Base-by-base conservation (phyloP, 2,888 invertebrate genomes). In the Hypercompe scribonia region DNA sequence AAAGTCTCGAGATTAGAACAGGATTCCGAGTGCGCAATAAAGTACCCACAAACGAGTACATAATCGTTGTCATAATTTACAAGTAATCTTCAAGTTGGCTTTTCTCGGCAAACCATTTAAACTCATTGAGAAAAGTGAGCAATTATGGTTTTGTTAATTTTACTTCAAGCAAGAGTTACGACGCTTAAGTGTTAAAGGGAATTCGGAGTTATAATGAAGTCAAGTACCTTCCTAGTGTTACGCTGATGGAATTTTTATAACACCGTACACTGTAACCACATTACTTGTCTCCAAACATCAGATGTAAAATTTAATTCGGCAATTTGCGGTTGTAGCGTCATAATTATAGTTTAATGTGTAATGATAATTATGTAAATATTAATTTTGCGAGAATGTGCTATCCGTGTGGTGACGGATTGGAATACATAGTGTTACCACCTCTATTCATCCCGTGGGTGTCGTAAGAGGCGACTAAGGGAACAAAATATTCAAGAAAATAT, bases 81-180 rank as follows among this genome's bases (percentile, higher is more conserved):
- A 54, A 70, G 77, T 73, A 79, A 82, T 77, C 73, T 77, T 71
- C 50, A 64, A n/a, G 74, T 71, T 77, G 65, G 73, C 73, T 81
- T 76, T 65, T 65, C 69, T 77, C 58, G 64, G 65, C 71, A 70
- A 73, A 68, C 61, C 71, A 70, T 70, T 83, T 71, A 76, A 76
- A 70, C 74, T 79, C 65, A 74, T 74, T 65, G 76, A 78, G 78
- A 73, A 77, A 85, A 85, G 80, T 84, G 79, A 83, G 83, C 86
- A 87, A 84, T 86, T 87, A 85, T 70, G 24, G 46, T 58, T 36
- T 77, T 71, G 80, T 77, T 76, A 79, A 78, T 72, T 74, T 58
- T 69, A 65, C 65, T 75, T 61, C 33, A 65, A 76, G 74, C 71
- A 73, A 79, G 36, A 36, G 24, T 71, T 77, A 80, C n/a, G 66